Conservation (phyloP, 2,797 vertebrate species). For the Halcyon smyrnensis region DNA sequence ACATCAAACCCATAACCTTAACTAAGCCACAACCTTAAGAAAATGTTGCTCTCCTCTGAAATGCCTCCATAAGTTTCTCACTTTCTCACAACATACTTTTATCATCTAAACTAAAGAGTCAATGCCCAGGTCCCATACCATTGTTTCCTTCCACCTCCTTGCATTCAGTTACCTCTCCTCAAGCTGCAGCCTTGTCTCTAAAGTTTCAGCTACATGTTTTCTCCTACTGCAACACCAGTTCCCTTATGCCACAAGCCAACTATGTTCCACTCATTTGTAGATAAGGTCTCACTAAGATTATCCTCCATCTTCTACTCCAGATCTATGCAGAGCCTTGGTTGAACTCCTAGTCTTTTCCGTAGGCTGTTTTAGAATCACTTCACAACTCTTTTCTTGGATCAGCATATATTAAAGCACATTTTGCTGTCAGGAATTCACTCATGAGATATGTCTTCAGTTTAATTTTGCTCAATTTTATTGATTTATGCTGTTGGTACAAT, state of each 20-base stretch:
- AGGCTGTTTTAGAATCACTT: neutral
- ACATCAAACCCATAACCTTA: neutral
- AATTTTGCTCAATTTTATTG: neutral
- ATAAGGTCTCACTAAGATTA: neutral
- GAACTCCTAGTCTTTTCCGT: neutral
- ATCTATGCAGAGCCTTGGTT: neutral
- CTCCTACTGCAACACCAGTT: neutral
- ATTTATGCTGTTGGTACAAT: neutral
- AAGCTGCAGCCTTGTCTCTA: neutral
- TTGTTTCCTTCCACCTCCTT: rapidly evolving
- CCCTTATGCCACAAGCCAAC: neutral
- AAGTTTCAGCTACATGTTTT: neutral
- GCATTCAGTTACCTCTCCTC: neutral
- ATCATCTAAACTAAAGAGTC: neutral
- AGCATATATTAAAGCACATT: neutral
- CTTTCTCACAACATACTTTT: neutral
- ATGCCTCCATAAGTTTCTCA: neutral
- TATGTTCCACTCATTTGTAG: neutral
- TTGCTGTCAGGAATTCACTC: neutral
- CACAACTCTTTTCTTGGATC: neutral
- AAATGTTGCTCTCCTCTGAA: neutral
- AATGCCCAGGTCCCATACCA: neutral
- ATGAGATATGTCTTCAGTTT: neutral
- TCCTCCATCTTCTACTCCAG: neutral
- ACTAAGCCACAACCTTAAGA: neutral